Evolutionary conservation across 1,140 invertebrate genomes (phyloP), one percentile per base, ranked within the genome.

Genomic region (Trachelipus rathkii): DNA sequence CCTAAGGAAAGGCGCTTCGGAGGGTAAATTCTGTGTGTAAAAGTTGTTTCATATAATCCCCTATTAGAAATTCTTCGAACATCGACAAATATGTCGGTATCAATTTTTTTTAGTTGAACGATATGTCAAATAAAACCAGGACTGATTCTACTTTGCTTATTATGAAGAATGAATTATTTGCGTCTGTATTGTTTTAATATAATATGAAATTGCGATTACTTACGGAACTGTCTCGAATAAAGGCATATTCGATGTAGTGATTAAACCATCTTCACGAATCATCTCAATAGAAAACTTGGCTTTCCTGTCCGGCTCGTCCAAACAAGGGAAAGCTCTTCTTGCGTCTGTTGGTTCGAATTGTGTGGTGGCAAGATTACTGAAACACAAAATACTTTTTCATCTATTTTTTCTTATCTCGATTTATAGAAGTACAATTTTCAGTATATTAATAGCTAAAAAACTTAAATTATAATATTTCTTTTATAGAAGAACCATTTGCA

Each of bases 261-360:
- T 89, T 82, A 90, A 90, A 7, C 88, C 86, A 69, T 88, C 85
- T 46, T 89, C 85, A 77, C 91, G 89, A 0, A 89, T 90, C 44
- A 97, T 84, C 15, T 86, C 90, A 11, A 97, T 88, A 43, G 86
- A 86, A 83, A 95, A 98, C 8, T 88, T 91, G 0, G 96, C 93
- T 84, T 98, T 98, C 82, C 95, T 89, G 6, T 87, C 87, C 0
- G 96, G 96, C 83, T 98, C 96, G 84, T 98, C 97, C 83, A 98
- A 97, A 85, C 95, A 98, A 0, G 96, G 96, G 84, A 98, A 98
- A 0, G 92, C 95, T 73, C 91, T 88, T 74, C 96, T 88, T 0
- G 96, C 96, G 78, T 93, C 89, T 0, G 90, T 93, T 0, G 94
- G 88, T 83, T 97, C 91, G 82, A 98, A 95, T 83, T 97, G 95